These are phyloP conservation scores for Anadara kagoshimensis DNA, from an alignment of 1,140 invertebrate species.

Conservation along the genomic window DNA sequence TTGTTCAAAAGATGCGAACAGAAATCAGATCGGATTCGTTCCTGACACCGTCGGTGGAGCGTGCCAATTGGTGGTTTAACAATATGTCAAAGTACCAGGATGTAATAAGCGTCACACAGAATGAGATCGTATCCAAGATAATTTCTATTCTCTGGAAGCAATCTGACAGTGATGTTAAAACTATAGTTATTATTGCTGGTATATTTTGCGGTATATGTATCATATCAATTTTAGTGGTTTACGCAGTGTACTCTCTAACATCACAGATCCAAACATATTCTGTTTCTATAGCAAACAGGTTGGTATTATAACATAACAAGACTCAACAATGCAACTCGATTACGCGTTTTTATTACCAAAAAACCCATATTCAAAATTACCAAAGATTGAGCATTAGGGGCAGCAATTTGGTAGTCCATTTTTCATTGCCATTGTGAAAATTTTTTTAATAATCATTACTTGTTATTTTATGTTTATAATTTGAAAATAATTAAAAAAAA, in stretches of 20 bases:
- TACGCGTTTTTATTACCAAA: no score
- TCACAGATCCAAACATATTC: conserved; percentile 57
- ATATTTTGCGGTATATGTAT: conserved; percentile 53
- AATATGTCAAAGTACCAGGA: conserved; percentile 44
- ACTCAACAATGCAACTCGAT: no score
- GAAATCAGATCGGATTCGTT: conserved; percentile 19
- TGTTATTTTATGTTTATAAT: no score
- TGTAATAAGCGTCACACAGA: conserved; percentile 23
- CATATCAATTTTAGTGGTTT: conserved; percentile 54
- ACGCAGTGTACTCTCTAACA: conserved; percentile 56
- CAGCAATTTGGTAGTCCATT: no score
- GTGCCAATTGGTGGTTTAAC: conserved; percentile 40
- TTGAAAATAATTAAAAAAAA: no score
- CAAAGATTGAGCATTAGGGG: no score
- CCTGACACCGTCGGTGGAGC: conserved; percentile 11
- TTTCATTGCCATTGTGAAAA: no score
- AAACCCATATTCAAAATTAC: no score
- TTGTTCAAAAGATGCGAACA: conserved; percentile 23
- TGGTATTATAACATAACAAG: not conserved
- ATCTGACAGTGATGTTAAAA: conserved; percentile 39
- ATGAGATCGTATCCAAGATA: conserved; percentile 10
- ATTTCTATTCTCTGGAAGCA: conserved; percentile 21
- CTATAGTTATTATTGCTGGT: conserved; percentile 48
- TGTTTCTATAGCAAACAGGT: conserved; percentile 53
- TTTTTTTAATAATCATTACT: no score